A percentile compares a stretch with the other conserved stretches of the same genome.
These are phyloP conservation scores for Parelbella ahira DNA, from an alignment of 2,888 invertebrate genomes.

Conservation along the genomic window DNA sequence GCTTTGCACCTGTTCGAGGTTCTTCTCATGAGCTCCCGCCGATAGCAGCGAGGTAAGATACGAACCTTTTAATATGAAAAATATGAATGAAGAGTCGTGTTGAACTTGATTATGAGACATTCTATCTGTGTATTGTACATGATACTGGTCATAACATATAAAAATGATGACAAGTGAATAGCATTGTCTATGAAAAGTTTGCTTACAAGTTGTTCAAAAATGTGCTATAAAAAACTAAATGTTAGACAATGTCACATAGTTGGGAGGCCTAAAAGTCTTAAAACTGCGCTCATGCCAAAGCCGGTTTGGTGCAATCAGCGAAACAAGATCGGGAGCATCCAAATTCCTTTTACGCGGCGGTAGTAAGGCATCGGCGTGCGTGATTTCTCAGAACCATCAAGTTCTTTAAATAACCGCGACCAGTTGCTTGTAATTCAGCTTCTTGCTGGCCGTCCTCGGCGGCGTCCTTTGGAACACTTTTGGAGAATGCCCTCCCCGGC, in stretches of 20 bases:
- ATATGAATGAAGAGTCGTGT: too few relatives aligned
- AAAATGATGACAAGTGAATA: too few relatives aligned
- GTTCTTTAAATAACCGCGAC: slow-evolving; percentile 59
- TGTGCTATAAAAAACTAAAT: too few relatives aligned
- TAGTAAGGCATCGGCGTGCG: slow-evolving; percentile 62
- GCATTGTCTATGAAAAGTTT: too few relatives aligned
- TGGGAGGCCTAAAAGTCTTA: neutral
- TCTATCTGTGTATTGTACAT: too few relatives aligned
- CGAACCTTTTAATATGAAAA: too few relatives aligned
- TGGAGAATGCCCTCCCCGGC: slow-evolving; percentile 56
- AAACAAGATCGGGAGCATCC: slow-evolving; percentile 42
- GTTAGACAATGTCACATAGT: slow-evolving; percentile 12
- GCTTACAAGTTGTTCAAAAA: too few relatives aligned
- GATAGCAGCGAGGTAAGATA: too few relatives aligned
- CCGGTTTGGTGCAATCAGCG: slow-evolving; percentile 43
- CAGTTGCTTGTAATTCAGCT: slow-evolving; percentile 49
- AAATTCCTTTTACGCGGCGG: slow-evolving; percentile 53
- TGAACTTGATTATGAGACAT: too few relatives aligned
- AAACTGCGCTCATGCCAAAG: slow-evolving; percentile 24
- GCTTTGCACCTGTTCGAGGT: too few relatives aligned
- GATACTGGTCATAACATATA: too few relatives aligned
- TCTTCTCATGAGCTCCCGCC: too few relatives aligned
- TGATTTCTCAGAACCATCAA: slow-evolving; percentile 60
- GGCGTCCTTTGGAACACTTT: slow-evolving; percentile 67
- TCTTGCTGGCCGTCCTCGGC: slow-evolving; percentile 64